Base-by-base conservation (phyloP, 2,888 invertebrate genomes). In the Xylota segnis region DNA sequence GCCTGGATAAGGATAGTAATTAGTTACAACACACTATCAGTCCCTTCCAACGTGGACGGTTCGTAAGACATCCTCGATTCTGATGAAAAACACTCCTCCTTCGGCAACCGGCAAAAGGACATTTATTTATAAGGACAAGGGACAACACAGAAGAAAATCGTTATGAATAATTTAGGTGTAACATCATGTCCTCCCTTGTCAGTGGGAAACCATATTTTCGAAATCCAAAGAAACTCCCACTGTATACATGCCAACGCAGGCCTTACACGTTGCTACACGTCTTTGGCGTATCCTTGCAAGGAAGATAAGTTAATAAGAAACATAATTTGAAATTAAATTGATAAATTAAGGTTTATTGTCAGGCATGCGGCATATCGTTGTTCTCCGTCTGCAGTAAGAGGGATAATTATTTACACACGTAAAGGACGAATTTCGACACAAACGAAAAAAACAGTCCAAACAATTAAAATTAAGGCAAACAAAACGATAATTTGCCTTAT, bases 331-430 rank as follows among this genome's bases (percentile, higher is more conserved):
- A 87, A 87, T 83, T 81, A 83, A 88, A 84, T 86, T 88, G 88
- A 88, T 89, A 88, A 90, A 89, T 88, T 88, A 87, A 90, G 89
- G 90, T 90, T 90, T 90, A 83, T 83, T 87, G 74, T 83, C 78
- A 87, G 77, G 76, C 84, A 81, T 79, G 83, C 83, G 81, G 78
- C 79, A 81, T 74, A 79, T 72, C 71, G 66, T 72, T 83, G 47
- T 43, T 56, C 45, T n/a, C 0, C 50, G n/a, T 56, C 7, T 37
- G 18, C 23, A 52, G 9, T 12, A 72, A n/a, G 47, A 32, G 23
- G 9, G 29, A 45, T 87, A 88, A 83, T 87, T 87, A 87, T 87
- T 87, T 90, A 90, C 90, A 90, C 90, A 90, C 90, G 90, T 87
- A 78, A 70, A 81, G 77, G 82, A 82, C 47, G 54, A 47, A 47